phyloP scores from a whole-genome alignment of 64 coral and sea anemone species.

The Exaiptasia diaphana region DNA sequence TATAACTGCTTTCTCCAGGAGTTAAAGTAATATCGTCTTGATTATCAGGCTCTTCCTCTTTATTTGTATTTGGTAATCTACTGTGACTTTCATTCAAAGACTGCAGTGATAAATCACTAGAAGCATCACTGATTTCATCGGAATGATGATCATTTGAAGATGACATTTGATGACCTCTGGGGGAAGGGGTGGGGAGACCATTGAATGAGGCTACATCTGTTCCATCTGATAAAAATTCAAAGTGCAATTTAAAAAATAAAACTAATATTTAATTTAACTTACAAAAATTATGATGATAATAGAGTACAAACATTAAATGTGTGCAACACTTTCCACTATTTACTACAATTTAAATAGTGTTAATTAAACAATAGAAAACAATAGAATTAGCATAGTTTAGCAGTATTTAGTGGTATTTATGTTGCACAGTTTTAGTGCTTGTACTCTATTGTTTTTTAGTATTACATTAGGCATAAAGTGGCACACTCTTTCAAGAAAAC shows the following conservation, averaged over 20 bases:
- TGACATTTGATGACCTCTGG: not conserved
- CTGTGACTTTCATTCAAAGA: not conserved
- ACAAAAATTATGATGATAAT: not conserved
- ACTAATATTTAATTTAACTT: not conserved
- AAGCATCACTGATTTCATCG: not conserved
- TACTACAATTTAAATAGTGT: too few species aligned
- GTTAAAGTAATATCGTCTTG: not conserved
- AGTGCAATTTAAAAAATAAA: not conserved
- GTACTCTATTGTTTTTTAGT: too few species aligned
- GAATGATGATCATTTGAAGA: not conserved
- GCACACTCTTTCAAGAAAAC: too few species aligned
- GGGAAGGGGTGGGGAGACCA: conserved; percentile 55
- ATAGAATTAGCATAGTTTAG: too few species aligned
- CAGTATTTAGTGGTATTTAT: too few species aligned
- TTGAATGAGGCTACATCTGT: conserved; percentile 79
- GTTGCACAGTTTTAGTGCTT: too few species aligned
- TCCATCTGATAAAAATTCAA: conserved; percentile 56
- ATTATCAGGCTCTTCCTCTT: conserved; percentile 3
- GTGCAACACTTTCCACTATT: too few species aligned
- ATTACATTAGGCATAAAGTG: too few species aligned
- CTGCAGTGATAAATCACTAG: not conserved
- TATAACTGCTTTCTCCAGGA: conserved; percentile 8
- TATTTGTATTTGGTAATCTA: not conserved
- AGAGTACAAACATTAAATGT: too few species aligned
- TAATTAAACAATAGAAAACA: too few species aligned